These are phyloP conservation scores for Chydorus sphaericus DNA, from an alignment of 2,888 invertebrate species.

Conservation along the genomic window DNA sequence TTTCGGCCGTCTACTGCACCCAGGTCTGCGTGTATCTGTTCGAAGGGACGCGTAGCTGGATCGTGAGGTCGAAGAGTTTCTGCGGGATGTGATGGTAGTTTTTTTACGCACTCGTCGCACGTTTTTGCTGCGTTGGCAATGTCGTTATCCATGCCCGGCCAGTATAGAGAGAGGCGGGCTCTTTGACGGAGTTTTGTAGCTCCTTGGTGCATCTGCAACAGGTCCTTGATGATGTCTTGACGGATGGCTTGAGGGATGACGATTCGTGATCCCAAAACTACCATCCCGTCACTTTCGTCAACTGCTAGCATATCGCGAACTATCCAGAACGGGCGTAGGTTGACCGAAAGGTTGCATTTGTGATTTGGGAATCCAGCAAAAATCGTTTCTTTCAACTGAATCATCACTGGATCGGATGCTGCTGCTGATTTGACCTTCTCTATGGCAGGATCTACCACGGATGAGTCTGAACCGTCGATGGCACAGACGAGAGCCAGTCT, in stretches of 20 bases:
- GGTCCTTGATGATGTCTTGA: constrained; percentile 16
- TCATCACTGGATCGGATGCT: not conserved
- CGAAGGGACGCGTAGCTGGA: constrained; percentile 4
- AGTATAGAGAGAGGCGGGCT: constrained; percentile 19
- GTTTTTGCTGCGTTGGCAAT: constrained; percentile 3
- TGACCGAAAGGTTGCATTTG: not conserved
- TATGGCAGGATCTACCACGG: not conserved
- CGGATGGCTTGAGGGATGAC: constrained; percentile 15
- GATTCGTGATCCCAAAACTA: constrained; percentile 9
- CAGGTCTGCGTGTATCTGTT: constrained; percentile 1
- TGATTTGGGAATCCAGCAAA: not conserved
- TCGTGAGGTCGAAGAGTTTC: not conserved
- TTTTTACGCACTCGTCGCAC: not conserved
- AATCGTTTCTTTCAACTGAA: not conserved
- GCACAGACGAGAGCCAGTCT: not conserved
- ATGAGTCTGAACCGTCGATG: not conserved
- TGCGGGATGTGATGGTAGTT: not conserved
- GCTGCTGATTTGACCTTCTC: not conserved
- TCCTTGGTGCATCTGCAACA: constrained; percentile 20
- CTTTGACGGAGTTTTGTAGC: constrained; percentile 17
- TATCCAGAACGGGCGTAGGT: not conserved
- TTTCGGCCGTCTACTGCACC: not conserved
- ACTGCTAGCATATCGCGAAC: not conserved
- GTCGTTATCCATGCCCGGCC: constrained; percentile 17
- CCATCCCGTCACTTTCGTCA: not conserved